Evolutionary conservation across 2,888 invertebrate species (phyloP), one percentile per base, ranked within the genome.

Genomic region (Lobophora halterata): DNA sequence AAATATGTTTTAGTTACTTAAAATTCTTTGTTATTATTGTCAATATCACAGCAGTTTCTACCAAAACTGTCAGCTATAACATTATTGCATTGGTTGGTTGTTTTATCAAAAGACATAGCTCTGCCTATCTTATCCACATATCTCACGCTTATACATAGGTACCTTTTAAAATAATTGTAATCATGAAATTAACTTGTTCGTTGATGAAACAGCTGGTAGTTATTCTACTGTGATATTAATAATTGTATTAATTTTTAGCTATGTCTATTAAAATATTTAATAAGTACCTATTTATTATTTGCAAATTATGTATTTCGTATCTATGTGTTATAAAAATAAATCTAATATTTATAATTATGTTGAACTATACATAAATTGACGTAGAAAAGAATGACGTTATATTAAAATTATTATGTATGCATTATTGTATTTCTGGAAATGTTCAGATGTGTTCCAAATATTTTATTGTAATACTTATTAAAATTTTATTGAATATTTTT

Each of bases 161-260:
- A n/a, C n/a, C n/a, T n/a, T n/a, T n/a, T n/a, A n/a, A n/a, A n/a
- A n/a, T n/a, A n/a, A n/a, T n/a, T n/a, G n/a, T 24, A 24, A 12
- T n/a, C 7, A 33, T 20, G 17, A 13, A 17, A 36, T 30, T 9
- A 29, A 24, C n/a, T 23, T 30, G 20, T 33, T 43, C 28, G 30
- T 32, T 37, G 39, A 46, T 51, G 53, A 63, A 60, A 62, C 60
- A 64, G 79, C 81, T 82, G 86, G 74, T 85, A 80, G 82, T 79
- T 79, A 66, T 61, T 77, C 83, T 86, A 79, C 77, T 87, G 87
- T 87, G 87, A 86, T 87, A 85, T 86, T 85, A 67, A 85, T 83
- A 81, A 81, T 81, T 78, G 81, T 82, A 81, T 81, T 76, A 72
- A 71, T 74, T 74, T 72, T 63, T 78, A 81, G 75, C 75, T 74